Percentiles rank a stretch among this genome's conserved stretches.
phyloP scores from a whole-genome alignment of 2,888 invertebrate genomes.

The Drosophila nr. medialis region DNA sequence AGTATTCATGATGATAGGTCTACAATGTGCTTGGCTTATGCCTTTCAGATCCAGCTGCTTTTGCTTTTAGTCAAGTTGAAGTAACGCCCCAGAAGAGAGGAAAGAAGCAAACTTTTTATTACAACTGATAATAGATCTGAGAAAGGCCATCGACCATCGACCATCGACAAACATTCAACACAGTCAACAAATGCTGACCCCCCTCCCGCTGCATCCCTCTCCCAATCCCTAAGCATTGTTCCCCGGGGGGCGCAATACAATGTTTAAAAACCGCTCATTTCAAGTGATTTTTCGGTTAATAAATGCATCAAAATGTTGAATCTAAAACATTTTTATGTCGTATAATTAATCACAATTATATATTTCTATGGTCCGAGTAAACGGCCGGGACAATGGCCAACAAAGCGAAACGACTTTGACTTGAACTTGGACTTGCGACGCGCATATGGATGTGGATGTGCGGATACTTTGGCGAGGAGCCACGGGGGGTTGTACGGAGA shows the following conservation, averaged over 20 bases:
- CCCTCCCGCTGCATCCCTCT: background rate
- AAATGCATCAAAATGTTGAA: constrained; percentile 78
- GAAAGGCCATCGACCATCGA: constrained; percentile 35
- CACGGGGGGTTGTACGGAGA: constrained; percentile 61
- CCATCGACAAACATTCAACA: constrained; percentile 42
- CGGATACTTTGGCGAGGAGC: constrained; percentile 58
- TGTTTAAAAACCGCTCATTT: constrained; percentile 68
- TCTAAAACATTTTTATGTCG: constrained; percentile 78
- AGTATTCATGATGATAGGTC: constrained; percentile 50
- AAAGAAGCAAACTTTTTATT: constrained; percentile 54
- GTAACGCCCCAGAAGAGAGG: constrained; percentile 44
- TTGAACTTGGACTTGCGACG: constrained; percentile 38
- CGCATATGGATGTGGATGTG: constrained; percentile 18
- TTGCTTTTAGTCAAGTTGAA: constrained; percentile 18
- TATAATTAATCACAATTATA: constrained; percentile 81
- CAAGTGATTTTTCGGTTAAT: constrained; percentile 77
- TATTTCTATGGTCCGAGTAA: constrained; percentile 74
- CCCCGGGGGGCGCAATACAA: constrained; percentile 39
- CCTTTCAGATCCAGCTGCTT: constrained; percentile 29
- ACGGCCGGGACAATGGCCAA: constrained; percentile 76
- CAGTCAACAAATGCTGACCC: constrained; percentile 4
- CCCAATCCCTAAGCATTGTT: constrained; percentile 5
- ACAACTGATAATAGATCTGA: constrained; percentile 67
- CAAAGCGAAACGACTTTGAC: constrained; percentile 73
- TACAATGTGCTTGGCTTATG: constrained; percentile 10